Conservation (phyloP, 2,888 invertebrate species). For the Drosophila nr. perissopoda region DNA sequence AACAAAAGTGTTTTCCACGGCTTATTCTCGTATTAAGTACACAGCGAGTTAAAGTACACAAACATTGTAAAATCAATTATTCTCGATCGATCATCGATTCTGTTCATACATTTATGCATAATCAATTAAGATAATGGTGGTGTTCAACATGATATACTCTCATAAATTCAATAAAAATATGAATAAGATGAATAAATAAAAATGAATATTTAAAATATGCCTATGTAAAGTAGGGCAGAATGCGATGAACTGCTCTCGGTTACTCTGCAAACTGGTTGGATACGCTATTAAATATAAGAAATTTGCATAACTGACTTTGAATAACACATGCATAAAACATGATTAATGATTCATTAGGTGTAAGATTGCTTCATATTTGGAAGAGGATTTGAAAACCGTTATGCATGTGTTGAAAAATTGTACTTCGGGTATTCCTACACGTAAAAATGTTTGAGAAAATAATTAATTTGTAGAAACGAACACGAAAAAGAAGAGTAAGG, state of each 20-base stretch:
- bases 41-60: background rate
- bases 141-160: no score
- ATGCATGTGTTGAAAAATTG: background rate
- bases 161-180: background rate
- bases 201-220: background rate
- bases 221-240: no score
- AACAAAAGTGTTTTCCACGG: background rate
- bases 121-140: no score
- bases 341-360: background rate
- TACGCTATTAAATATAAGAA: background rate
- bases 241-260: no score
- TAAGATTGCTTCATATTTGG: background rate
- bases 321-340: background rate
- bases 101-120: constrained; percentile 34
- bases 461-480: background rate
- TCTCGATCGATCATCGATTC: constrained; percentile 6
- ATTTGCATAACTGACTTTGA: background rate
- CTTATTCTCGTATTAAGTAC: background rate
- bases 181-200: no score
- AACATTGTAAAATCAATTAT: constrained; percentile 48
- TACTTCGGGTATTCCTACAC: background rate
- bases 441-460: no score
- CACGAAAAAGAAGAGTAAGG: background rate
- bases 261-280: no score
- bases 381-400: background rate